phyloP scores from a whole-genome alignment of 1,140 invertebrate species.

The Metaphire vulgaris region DNA sequence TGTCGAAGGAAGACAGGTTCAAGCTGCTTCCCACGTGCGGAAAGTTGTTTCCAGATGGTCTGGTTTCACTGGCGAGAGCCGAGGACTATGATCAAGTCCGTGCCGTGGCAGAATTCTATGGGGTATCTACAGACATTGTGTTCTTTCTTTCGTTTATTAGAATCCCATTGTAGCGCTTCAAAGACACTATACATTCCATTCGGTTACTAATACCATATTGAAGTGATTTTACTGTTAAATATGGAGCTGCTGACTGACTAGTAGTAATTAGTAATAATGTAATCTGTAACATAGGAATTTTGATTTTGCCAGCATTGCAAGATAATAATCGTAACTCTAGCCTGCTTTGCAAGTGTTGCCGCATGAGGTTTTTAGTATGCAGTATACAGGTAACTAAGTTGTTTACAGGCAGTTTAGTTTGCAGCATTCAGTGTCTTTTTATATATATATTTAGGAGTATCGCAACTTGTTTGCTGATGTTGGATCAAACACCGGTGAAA shows the following conservation, averaged over 20 bases:
- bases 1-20: slow-evolving; percentile 94
- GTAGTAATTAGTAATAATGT: background rate
- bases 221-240: slow-evolving; percentile 7
- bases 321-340: too few relatives aligned
- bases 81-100: slow-evolving; percentile 99
- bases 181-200: background rate
- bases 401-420: background rate
- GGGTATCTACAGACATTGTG: slow-evolving; percentile 56
- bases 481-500: background rate
- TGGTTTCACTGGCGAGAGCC: slow-evolving; percentile 86
- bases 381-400: background rate
- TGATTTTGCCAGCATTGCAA: background rate
- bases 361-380: too few relatives aligned
- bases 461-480: slow-evolving; percentile 16
- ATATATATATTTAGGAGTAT: slow-evolving; percentile 15
- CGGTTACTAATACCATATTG: slow-evolving; percentile 9
- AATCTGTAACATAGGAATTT: background rate
- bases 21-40: slow-evolving; percentile 97
- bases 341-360: too few relatives aligned
- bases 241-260: background rate
- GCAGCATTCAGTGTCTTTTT: slow-evolving; percentile 5
- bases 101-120: slow-evolving; percentile 94
- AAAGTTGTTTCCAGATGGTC: slow-evolving; percentile 90
- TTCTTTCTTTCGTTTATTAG: background rate
- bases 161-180: background rate